Percentiles rank a stretch among this genome's conserved stretches.
These are phyloP conservation scores for Notamacropus eugenii DNA, from an alignment of 2,797 vertebrate species.

Conservation along the genomic window DNA sequence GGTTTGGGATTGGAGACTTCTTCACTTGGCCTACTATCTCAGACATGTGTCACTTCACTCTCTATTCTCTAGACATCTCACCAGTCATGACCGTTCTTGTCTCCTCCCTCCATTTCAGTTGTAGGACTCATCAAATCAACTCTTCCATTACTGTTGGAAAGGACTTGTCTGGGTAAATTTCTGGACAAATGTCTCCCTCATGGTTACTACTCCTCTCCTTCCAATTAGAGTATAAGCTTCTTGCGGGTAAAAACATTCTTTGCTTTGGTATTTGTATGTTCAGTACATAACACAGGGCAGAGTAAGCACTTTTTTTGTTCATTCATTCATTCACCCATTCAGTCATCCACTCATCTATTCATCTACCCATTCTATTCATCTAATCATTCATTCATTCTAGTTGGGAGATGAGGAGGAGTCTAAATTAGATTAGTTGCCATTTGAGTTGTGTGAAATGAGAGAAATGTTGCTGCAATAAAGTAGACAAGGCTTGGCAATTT, in stretches of 20 bases:
- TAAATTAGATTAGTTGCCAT: background rate
- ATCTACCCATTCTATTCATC: too few species aligned
- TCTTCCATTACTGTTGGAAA: background rate
- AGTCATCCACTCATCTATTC: background rate
- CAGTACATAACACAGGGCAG: background rate
- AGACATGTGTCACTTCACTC: background rate
- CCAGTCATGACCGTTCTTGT: background rate
- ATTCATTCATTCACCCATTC: background rate
- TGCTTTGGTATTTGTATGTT: background rate
- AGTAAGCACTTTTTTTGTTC: background rate
- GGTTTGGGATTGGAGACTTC: background rate
- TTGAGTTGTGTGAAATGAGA: background rate
- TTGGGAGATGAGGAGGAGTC: background rate
- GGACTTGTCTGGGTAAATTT: background rate
- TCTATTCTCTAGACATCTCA: background rate
- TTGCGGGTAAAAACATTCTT: background rate
- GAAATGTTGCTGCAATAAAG: background rate
- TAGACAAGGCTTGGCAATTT: background rate
- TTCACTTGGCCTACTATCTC: background rate
- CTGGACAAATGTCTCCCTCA: background rate
- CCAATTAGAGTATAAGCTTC: background rate
- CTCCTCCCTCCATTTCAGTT: background rate
- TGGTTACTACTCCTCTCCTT: background rate
- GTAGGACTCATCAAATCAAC: background rate
- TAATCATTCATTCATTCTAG: background rate